Conservation (phyloP, 2,797 vertebrate species). For the Mastacembelus armatus region DNA sequence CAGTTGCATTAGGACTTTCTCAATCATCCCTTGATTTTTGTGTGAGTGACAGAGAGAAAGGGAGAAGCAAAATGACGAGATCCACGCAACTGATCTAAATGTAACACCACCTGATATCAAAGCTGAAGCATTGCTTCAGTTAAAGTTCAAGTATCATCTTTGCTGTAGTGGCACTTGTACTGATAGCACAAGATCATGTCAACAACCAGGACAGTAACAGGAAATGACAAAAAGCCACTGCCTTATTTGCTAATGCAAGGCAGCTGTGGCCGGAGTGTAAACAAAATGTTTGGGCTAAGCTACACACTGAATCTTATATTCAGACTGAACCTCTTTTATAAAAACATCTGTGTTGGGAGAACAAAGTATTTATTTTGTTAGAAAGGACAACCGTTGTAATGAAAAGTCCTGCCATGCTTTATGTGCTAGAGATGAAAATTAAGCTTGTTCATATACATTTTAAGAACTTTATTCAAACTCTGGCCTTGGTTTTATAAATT, state of each 20-base stretch:
- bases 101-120: background rate
- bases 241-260: constrained; percentile 14
- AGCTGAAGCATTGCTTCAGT: background rate
- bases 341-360: background rate
- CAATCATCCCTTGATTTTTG: constrained; percentile 42
- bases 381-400: background rate
- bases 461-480: too few species aligned
- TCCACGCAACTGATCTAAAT: background rate
- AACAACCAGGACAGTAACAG: constrained; percentile 32
- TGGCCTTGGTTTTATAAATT: too few species aligned
- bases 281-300: background rate
- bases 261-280: constrained; percentile 10
- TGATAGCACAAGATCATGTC: constrained; percentile 7
- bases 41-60: constrained; percentile 1
- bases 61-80: background rate
- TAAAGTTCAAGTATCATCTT: background rate
- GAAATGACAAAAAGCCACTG: constrained; percentile 48
- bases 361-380: background rate
- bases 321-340: background rate
- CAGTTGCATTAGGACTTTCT: constrained; percentile 49
- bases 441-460: background rate
- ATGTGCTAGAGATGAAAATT: background rate
- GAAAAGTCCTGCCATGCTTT: background rate
- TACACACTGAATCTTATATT: background rate
- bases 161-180: background rate